phyloP scores from a whole-genome alignment of 2,113 vertebrate genomes.

The Addax nasomaculatus region DNA sequence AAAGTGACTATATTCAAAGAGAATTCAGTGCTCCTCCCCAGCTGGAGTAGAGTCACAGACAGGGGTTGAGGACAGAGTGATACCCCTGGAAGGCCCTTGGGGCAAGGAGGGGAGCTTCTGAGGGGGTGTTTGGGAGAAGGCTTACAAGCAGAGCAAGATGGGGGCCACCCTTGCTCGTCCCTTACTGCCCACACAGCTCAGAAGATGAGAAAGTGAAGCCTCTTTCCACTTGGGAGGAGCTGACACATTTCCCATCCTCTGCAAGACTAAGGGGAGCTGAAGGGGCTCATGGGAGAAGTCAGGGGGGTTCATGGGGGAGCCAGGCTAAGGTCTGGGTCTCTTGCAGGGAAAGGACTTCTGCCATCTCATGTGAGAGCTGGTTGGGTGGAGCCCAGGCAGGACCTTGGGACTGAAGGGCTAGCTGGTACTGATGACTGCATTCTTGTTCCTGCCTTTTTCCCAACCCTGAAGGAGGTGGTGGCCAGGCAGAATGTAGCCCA shows the following conservation, averaged over 20 bases:
- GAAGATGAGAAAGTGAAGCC: background rate
- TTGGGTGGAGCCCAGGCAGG: background rate
- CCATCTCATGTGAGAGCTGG: background rate
- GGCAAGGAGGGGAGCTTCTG: background rate
- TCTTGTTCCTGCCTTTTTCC: background rate
- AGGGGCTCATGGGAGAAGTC: background rate
- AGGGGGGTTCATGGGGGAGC: background rate
- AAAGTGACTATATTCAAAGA: background rate
- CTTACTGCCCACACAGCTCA: background rate
- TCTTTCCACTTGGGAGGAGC: background rate
- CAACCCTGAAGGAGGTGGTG: background rate
- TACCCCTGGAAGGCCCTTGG: background rate
- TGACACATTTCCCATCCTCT: background rate
- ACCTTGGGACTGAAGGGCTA: background rate
- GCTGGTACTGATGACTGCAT: background rate
- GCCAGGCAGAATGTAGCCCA: background rate
- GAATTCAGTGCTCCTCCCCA: background rate
- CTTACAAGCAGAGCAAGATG: background rate
- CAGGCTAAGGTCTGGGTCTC: background rate
- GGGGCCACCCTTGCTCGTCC: too few relatives aligned
- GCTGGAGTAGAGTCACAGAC: background rate
- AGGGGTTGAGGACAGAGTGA: background rate
- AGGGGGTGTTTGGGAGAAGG: background rate
- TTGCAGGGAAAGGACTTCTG: background rate
- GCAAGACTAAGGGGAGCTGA: background rate